Evolutionary conservation across 2,797 vertebrate species (phyloP), one percentile per base, ranked within the genome.

Genomic region (Chelonia mydas): DNA sequence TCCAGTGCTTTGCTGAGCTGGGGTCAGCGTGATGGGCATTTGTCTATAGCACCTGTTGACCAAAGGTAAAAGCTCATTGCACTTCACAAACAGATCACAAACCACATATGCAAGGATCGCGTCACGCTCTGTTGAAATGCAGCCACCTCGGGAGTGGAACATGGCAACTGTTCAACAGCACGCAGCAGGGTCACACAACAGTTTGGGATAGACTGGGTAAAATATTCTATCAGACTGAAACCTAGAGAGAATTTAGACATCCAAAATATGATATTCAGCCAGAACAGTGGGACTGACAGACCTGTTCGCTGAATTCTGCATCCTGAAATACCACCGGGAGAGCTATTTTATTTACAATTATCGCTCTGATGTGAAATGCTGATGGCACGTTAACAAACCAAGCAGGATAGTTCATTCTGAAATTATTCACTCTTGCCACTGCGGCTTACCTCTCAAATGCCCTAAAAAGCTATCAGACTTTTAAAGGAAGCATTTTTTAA

Each of bases 241-340:
- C 33, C 31, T 6, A 80, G 33, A 50, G 19, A 53, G 41, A 77
- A 77, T 28, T 8, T 45, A 27, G 45, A 16, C 2, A 45, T 25
- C 45, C 74, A 77, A 15, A 77, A 77, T 47, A 41, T 77, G 25
- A 28, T 13, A 47, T 27, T 45, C 15, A 28, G 25, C 27, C 15
- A 28, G 41, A 6, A 45, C 45, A 28, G 13, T 28, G 45, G 45
- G 25, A 7, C 25, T 45, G 27, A 28, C 12, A 27, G 21, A 23
- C 13, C 12, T 12, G 12, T 27, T 27, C 74, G 0, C 23, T 1
- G 13, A 11, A 3, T 25, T 33, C 37, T 31, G 37, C 16, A 55
- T 13, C 33, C 15, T 55, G 65, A 59, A 28, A 86, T 50, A n/a
- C 10, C 51, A 4, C 8, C 23, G 12, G 19, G n/a, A 84, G 61